Percentiles rank a stretch among this genome's conserved stretches.
These are phyloP conservation scores for Solea solea DNA, from an alignment of 2,113 vertebrate species.

Conservation along the genomic window DNA sequence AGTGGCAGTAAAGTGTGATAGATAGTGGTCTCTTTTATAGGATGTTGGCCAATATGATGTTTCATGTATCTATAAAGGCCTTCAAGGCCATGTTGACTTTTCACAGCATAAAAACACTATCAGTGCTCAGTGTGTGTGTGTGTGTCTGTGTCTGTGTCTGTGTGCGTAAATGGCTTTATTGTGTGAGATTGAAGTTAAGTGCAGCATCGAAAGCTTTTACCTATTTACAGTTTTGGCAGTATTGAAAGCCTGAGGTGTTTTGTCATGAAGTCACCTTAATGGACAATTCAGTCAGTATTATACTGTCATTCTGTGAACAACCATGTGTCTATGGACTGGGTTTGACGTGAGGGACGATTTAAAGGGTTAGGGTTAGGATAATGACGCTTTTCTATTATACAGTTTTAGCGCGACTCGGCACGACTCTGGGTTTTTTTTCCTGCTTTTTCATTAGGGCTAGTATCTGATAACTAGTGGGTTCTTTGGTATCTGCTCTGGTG, in stretches of 20 bases:
- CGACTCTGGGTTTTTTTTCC: no score
- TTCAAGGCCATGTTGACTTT: conserved; percentile 70
- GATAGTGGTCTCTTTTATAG: conserved; percentile 65
- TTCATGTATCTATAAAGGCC: conserved; percentile 73
- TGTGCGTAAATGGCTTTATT: conserved; percentile 32
- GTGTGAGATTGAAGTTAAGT: conserved; percentile 54
- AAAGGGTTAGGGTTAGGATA: background rate
- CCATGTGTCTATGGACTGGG: background rate
- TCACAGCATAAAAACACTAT: conserved; percentile 43
- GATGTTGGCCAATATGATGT: conserved; percentile 69
- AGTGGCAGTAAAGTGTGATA: conserved; percentile 37
- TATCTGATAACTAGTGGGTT: no score
- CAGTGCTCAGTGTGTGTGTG: conserved; percentile 18
- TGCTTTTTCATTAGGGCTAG: no score
- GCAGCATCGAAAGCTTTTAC: conserved; percentile 55
- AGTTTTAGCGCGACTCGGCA: no score
- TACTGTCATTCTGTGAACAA: conserved; percentile 23
- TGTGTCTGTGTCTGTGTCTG: no score
- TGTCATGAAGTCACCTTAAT: conserved; percentile 42
- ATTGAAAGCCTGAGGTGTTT: conserved; percentile 48
- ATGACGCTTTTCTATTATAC: no score
- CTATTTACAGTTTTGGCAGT: conserved; percentile 52
- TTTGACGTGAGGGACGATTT: conserved; percentile 7
- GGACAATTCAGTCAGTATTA: conserved; percentile 42
- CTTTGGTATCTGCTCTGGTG: no score